phyloP scores from a whole-genome alignment of 2,797 vertebrate species.

The Bradypodion pumilum region DNA sequence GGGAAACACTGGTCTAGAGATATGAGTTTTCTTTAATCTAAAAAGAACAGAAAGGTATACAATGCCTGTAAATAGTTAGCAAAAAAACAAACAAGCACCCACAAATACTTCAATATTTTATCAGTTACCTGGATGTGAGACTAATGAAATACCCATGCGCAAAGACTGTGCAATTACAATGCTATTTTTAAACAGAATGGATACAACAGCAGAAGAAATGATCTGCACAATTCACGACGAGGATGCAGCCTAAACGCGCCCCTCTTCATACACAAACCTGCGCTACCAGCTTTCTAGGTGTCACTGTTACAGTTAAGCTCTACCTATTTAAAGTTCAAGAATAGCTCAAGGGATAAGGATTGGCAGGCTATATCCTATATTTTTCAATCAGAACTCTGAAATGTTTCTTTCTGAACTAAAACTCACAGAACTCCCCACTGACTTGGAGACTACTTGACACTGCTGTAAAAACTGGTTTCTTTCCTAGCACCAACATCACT shows the following conservation, averaged over 20 bases:
- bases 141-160: too few relatives aligned
- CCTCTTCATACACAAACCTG: too few relatives aligned
- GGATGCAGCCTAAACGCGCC: too few relatives aligned
- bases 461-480: background rate
- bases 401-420: background rate
- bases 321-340: background rate
- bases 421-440: too few relatives aligned
- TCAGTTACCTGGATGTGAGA: background rate
- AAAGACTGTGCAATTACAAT: too few relatives aligned
- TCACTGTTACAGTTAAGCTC: background rate
- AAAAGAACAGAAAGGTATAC: background rate
- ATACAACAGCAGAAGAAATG: background rate
- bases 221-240: background rate
- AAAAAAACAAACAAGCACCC: too few relatives aligned
- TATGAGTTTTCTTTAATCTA: background rate
- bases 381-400: too few relatives aligned
- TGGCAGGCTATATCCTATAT: background rate
- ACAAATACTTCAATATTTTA: background rate
- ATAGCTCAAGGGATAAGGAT: background rate
- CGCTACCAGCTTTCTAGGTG: background rate
- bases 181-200: background rate
- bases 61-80: background rate
- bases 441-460: too few relatives aligned
- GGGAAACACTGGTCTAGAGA: background rate
- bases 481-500: background rate